Evolutionary conservation across 2,797 vertebrate species (phyloP).

Genomic region (Lepus townsendii): DNA sequence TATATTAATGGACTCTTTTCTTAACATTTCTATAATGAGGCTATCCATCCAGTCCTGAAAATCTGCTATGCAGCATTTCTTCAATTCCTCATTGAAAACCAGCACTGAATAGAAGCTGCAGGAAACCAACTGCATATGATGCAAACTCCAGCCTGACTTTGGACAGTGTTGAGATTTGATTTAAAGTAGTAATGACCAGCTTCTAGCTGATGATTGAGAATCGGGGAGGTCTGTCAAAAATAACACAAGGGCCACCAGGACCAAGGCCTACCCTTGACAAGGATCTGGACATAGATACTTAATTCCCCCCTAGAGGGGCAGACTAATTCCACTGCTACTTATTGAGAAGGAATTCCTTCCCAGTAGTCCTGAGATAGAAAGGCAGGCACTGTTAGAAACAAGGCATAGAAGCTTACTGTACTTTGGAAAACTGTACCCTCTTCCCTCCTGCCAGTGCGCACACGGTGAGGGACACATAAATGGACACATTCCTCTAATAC

Average conservation of each 20-base stretch:
- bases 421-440: not conserved
- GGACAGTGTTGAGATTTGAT: not conserved
- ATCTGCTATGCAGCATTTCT: not conserved
- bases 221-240: not conserved
- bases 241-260: not conserved
- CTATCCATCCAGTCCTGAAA: not conserved
- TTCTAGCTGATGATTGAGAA: not conserved
- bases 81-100: not conserved
- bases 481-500: not conserved
- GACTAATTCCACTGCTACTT: not conserved
- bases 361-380: not conserved
- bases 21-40: constrained; percentile 24
- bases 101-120: not conserved
- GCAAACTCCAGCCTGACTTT: not conserved
- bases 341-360: constrained; percentile 25
- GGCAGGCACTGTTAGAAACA: not conserved
- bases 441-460: not conserved
- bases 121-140: not conserved
- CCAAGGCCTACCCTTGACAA: not conserved
- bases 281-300: not conserved
- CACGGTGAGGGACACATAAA: not conserved
- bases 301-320: not conserved
- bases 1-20: constrained; percentile 41
- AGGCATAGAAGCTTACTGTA: not conserved
- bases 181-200: not conserved